phyloP scores from a whole-genome alignment of 2,888 invertebrate genomes.

The Mylabris sibirica region DNA sequence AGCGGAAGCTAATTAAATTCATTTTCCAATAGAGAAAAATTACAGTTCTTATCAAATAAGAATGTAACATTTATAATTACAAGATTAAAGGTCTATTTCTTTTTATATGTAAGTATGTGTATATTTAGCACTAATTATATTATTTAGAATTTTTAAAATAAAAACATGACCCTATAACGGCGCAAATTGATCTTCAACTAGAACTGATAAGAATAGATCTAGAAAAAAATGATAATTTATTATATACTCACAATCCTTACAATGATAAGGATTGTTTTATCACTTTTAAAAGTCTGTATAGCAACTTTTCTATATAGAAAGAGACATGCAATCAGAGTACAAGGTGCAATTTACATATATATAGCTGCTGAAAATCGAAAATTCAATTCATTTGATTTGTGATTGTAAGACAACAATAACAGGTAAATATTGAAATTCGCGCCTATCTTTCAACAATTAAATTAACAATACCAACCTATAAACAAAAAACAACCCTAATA shows the following conservation, averaged over 20 bases:
- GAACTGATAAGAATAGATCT: slow-evolving; percentile 19
- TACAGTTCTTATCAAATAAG: too few relatives aligned
- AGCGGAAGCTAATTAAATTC: too few relatives aligned
- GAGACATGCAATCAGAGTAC: slow-evolving; percentile 30
- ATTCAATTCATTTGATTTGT: slow-evolving; percentile 17
- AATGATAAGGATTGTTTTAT: slow-evolving; percentile 29
- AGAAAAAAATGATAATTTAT: slow-evolving; percentile 26
- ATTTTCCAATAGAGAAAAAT: too few relatives aligned
- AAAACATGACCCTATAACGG: slow-evolving; percentile 36
- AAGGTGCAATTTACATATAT: slow-evolving; percentile 32
- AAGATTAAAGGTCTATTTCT: not conserved
- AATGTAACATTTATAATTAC: not conserved
- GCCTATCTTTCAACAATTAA: not conserved
- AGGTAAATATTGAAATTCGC: slow-evolving; percentile 8
- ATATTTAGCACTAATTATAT: slow-evolving; percentile 9
- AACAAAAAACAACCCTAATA: too few relatives aligned
- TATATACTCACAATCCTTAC: slow-evolving; percentile 32
- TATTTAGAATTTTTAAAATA: slow-evolving; percentile 21
- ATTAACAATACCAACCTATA: too few relatives aligned
- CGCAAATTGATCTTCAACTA: slow-evolving; percentile 32
- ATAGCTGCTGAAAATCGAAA: slow-evolving; percentile 20
- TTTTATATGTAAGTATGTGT: too few relatives aligned
- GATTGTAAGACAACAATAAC: not conserved
- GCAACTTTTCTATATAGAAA: slow-evolving; percentile 14
- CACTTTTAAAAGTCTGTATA: not conserved